A percentile compares a stretch with the other conserved stretches of the same genome.
Evolutionary conservation across 1,140 invertebrate genomes (phyloP).

Genomic region (Sitobion miscanthi): DNA sequence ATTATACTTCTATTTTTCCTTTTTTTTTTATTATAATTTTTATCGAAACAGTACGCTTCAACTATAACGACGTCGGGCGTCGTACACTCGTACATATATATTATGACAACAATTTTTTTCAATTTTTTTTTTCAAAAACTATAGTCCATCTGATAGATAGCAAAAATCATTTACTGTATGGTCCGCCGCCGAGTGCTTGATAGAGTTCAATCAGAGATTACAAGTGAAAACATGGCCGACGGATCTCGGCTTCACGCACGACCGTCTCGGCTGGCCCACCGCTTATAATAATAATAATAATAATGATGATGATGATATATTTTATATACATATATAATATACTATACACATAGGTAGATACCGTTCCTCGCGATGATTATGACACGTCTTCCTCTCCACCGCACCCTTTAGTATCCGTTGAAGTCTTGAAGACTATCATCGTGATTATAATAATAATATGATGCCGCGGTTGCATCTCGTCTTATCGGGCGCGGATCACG

Average conservation of each 20-base stretch:
- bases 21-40: too few species aligned
- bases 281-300: background rate
- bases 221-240: slow-evolving; percentile 49
- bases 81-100: too few species aligned
- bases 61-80: too few species aligned
- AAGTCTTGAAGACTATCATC: background rate
- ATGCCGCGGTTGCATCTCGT: background rate
- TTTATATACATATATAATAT: background rate
- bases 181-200: background rate
- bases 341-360: background rate
- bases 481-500: background rate
- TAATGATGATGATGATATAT: background rate
- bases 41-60: background rate
- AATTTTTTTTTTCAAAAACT: background rate
- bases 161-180: background rate
- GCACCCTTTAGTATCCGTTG: background rate
- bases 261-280: background rate
- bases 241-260: slow-evolving; percentile 41
- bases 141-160: background rate
- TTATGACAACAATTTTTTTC: background rate
- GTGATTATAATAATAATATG: background rate
- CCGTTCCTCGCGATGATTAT: background rate
- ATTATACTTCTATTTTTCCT: too few species aligned
- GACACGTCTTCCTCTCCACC: slow-evolving; percentile 3
- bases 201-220: background rate